These are phyloP conservation scores for Ormyrus labotus DNA, from an alignment of 2,888 invertebrate species.

Conservation along the genomic window DNA sequence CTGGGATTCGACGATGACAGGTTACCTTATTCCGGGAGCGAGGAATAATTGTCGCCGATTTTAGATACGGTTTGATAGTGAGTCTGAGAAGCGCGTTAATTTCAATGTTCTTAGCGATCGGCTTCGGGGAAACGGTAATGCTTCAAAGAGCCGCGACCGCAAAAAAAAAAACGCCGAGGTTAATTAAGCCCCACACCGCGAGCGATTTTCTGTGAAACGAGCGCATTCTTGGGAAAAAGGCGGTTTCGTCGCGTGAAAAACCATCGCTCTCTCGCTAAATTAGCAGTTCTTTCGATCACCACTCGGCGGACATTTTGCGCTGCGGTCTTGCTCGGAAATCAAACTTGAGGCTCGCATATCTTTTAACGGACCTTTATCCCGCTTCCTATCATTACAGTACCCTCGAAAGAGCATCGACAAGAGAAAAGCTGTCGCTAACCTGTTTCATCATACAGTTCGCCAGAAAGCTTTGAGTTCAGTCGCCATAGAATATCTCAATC, in stretches of 20 bases:
- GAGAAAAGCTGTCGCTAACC: no score
- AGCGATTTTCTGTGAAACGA: constrained; percentile 4
- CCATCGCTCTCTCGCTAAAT: not conserved
- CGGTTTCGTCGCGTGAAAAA: not conserved
- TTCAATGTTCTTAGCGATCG: not conserved
- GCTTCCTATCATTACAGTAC: no score
- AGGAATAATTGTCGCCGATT: no score
- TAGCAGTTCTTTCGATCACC: constrained; percentile 44
- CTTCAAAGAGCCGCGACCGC: not conserved
- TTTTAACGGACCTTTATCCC: no score
- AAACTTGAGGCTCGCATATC: no score
- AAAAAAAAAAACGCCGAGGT: not conserved
- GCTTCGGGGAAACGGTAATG: not conserved
- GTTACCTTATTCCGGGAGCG: no score
- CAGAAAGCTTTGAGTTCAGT: no score
- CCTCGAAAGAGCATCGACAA: no score
- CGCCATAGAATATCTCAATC: no score
- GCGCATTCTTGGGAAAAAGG: constrained; percentile 12
- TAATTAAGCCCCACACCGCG: constrained; percentile 5
- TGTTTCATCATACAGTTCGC: no score
- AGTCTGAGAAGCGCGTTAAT: not conserved
- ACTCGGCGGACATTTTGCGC: constrained; percentile 5
- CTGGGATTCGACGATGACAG: no score
- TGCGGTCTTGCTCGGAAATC: no score
- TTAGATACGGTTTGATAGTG: not conserved